Conservation (phyloP, 2,888 invertebrate species). For the Cybosia mesomella region DNA sequence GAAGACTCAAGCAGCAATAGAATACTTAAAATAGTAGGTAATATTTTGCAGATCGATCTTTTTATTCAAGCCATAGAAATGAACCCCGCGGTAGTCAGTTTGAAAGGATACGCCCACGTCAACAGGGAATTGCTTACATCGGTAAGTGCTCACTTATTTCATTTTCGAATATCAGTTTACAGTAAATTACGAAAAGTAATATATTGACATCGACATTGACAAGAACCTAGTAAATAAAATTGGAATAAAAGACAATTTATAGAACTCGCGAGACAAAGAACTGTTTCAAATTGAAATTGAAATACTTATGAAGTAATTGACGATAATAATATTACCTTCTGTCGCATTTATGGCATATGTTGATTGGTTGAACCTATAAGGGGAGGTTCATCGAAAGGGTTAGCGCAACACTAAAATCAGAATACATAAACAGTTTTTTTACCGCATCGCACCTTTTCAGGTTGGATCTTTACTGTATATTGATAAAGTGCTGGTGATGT, state of each 20-base stretch:
- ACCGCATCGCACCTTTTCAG: neutral
- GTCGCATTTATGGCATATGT: too few species aligned
- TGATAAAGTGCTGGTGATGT: neutral
- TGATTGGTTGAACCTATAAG: too few species aligned
- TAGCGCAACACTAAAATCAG: too few species aligned
- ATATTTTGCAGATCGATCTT: slow-evolving; percentile 85
- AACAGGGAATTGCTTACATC: slow-evolving; percentile 89
- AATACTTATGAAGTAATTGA: neutral
- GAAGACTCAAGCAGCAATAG: too few species aligned
- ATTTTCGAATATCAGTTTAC: slow-evolving; percentile 12
- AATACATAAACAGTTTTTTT: neutral
- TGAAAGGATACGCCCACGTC: slow-evolving; percentile 89
- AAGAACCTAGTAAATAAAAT: neutral
- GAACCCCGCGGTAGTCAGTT: slow-evolving; percentile 90
- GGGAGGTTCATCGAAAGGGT: too few species aligned
- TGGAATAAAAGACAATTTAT: slow-evolving; percentile 2
- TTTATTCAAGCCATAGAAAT: slow-evolving; percentile 90
- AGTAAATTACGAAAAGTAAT: slow-evolving; percentile 6
- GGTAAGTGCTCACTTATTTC: slow-evolving; percentile 70
- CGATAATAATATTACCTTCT: neutral
- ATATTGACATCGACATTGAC: slow-evolving; percentile 1
- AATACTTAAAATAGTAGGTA: too few species aligned
- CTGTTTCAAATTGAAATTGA: neutral
- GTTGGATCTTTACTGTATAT: neutral
- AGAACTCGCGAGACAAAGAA: neutral